Conservation (phyloP, 2,797 vertebrate species). For the Anolis apletophallus region DNA sequence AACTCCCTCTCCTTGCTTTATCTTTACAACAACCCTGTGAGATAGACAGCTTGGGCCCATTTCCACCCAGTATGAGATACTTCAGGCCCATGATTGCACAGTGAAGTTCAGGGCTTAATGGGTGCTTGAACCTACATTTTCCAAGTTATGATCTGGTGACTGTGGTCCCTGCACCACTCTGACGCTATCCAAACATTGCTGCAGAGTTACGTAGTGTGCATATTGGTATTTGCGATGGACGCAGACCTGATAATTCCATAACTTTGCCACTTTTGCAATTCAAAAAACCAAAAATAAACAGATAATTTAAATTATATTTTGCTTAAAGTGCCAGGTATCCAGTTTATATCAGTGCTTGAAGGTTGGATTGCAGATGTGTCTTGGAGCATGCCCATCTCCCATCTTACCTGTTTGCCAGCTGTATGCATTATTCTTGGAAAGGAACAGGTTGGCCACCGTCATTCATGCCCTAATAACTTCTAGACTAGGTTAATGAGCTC, state of each 20-base stretch:
- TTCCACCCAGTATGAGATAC: no score
- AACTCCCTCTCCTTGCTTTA: no score
- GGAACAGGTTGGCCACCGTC: not conserved
- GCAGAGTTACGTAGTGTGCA: not conserved
- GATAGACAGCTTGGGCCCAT: no score
- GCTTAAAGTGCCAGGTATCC: not conserved
- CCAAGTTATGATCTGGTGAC: no score
- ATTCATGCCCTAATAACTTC: not conserved
- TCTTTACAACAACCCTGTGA: no score
- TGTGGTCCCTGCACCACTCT: not conserved
- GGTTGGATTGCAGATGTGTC: not conserved
- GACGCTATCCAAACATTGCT: not conserved
- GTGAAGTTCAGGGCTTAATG: no score
- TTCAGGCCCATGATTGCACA: no score
- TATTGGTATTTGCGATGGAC: not conserved
- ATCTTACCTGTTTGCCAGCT: not conserved
- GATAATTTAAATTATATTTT: not conserved
- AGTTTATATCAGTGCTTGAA: not conserved
- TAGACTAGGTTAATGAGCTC: constrained; percentile 7
- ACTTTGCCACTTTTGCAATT: not conserved
- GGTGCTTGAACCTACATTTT: no score
- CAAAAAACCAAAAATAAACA: not conserved
- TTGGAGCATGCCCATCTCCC: not conserved
- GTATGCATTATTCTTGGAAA: not conserved
- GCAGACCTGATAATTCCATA: not conserved